Evolutionary conservation across 1,140 invertebrate species (phyloP), one percentile per base, ranked within the genome.

Genomic region (Trachymyrmex septentrionalis): DNA sequence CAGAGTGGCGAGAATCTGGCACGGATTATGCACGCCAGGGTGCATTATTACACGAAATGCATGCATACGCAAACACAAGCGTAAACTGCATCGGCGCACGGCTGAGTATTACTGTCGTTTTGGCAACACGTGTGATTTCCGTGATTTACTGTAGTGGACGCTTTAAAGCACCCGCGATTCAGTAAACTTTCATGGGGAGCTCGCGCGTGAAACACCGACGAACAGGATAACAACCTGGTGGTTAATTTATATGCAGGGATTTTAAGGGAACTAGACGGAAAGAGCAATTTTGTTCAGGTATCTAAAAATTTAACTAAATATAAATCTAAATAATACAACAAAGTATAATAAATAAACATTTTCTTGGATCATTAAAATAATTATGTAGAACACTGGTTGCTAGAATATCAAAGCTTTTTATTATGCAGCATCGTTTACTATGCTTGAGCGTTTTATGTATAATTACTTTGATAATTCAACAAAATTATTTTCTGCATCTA

Each of bases 101-200:
- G 80, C 30, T 64, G 80, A 87, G 78, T 90, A 90, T 90, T 90
- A 90, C 87, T 90, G 89, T 90, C 88, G 85, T 90, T 90, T 87
- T 90, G 88, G 88, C 89, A 90, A 73, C 80, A 71, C 57, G 53
- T 72, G 75, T 63, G 86, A 90, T 90, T 90, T 90, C 73, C 88
- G 69, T 90, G 89, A 90, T 90, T 90, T 90, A 90, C 76, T 71
- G 75, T 73, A 61, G 30, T 66, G 73, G 71, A 85, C 71, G 84
- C 67, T 55, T 61, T 63, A 71, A 75, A 48, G 64, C 14, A 53
- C 75, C 9, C 19, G 57, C 30, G 14, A 81, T 71, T 87, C 75
- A 82, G 67, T 69, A 85, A 90, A 59, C 44, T 50, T 69, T 63
- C 72, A 55, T 63, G 50, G 44, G 67, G 21, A 67, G 21, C 12